phyloP scores from a whole-genome alignment of 2,797 vertebrate species.

The Schizothorax lantsangensis region DNA sequence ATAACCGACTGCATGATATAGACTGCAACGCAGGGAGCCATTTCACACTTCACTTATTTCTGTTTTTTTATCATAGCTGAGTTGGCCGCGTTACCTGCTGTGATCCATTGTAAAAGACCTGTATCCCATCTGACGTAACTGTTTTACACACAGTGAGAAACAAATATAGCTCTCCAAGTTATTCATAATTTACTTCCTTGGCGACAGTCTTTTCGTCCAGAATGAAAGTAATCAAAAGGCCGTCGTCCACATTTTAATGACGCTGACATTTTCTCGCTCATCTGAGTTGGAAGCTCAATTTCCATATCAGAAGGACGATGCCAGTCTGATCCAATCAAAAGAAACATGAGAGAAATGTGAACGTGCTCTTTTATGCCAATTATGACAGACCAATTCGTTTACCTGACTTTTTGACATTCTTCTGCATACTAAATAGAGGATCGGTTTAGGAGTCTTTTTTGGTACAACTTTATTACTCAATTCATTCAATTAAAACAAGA shows the following conservation, averaged over 20 bases:
- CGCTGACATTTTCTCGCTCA: constrained; percentile 67
- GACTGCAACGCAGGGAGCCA: constrained; percentile 71
- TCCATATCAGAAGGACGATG: constrained; percentile 78
- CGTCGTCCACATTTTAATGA: constrained; percentile 54
- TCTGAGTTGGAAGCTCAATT: constrained; percentile 72
- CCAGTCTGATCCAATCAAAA: constrained; percentile 80
- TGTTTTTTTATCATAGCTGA: constrained; percentile 64
- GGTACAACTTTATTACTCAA: constrained; percentile 19
- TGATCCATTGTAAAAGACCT: constrained; percentile 41
- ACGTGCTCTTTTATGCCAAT: constrained; percentile 70
- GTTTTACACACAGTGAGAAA: constrained; percentile 48
- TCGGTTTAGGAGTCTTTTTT: constrained; percentile 17
- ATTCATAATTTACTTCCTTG: constrained; percentile 46
- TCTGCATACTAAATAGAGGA: constrained; percentile 37
- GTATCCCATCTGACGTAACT: constrained; percentile 38
- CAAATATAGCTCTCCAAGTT: constrained; percentile 48
- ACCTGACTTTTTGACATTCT: constrained; percentile 48
- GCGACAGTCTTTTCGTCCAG: constrained; percentile 34
- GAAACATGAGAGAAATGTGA: constrained; percentile 68
- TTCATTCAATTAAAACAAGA: constrained; percentile 29
- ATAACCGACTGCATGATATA: constrained; percentile 48
- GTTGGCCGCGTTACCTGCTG: constrained; percentile 29
- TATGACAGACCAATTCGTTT: constrained; percentile 56
- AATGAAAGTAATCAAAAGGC: constrained; percentile 53
- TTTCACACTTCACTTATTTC: constrained; percentile 75